Evolutionary conservation across 2,888 invertebrate genomes (phyloP).

Genomic region (Chironomus riparius): DNA sequence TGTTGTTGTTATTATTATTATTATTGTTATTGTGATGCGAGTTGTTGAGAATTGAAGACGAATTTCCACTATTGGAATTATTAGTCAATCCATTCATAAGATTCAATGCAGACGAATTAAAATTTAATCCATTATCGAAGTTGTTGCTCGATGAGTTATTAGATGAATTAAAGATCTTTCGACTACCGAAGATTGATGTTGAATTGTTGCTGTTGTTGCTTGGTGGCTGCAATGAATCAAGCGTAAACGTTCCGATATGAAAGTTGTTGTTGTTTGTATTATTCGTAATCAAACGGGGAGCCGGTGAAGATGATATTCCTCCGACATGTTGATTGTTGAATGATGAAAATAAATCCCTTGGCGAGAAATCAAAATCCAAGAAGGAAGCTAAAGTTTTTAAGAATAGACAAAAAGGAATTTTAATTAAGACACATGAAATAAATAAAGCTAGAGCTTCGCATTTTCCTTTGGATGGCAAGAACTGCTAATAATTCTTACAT

Average conservation of each 20-base stretch:
- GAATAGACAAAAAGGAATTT: not conserved
- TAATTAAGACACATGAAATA: not conserved
- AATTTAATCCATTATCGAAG: constrained; percentile 32
- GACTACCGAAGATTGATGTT: constrained; percentile 28
- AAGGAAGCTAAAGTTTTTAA: constrained; percentile 32
- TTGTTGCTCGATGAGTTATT: constrained; percentile 30
- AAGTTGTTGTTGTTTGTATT: constrained; percentile 24
- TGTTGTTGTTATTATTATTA: constrained; percentile 36
- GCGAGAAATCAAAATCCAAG: constrained; percentile 28
- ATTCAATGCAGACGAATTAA: constrained; percentile 16
- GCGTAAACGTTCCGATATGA: constrained; percentile 42
- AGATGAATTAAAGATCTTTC: constrained; percentile 31
- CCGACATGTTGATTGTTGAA: not conserved
- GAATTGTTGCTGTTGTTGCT: constrained; percentile 37
- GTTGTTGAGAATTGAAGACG: constrained; percentile 41
- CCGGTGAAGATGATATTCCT: not conserved
- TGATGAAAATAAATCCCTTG: constrained; percentile 24
- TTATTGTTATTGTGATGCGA: constrained; percentile 44
- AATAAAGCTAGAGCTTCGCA: too few relatives aligned
- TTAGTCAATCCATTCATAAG: constrained; percentile 24
- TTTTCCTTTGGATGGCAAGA: too few relatives aligned
- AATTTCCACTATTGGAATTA: constrained; percentile 42
- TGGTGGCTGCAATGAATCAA: constrained; percentile 38
- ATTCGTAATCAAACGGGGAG: constrained; percentile 25
- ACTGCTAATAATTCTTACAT: too few relatives aligned